These are phyloP conservation scores for Anagyrus pseudococci DNA, from an alignment of 2,888 invertebrate genomes.

Conservation along the genomic window DNA sequence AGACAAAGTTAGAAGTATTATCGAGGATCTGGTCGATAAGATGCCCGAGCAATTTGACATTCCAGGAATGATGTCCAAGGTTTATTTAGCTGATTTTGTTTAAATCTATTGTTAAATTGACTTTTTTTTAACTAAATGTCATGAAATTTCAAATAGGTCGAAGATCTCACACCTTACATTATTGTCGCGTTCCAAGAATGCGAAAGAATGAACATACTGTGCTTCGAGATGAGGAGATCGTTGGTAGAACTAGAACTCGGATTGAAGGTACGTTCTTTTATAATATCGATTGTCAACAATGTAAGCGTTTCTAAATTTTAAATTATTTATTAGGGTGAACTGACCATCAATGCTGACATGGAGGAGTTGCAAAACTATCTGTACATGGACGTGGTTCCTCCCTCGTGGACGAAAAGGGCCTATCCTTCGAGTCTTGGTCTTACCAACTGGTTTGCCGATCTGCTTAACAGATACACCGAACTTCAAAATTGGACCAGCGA, in stretches of 20 bases:
- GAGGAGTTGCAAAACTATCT: conserved; percentile 83
- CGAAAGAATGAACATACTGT: conserved; percentile 91
- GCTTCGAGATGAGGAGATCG: conserved; percentile 80
- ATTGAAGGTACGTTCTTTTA: conserved; percentile 70
- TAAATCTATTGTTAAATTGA: not conserved
- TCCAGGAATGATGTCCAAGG: conserved; percentile 81
- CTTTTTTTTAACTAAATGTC: not conserved
- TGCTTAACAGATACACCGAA: conserved; percentile 79
- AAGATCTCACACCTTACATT: conserved; percentile 89
- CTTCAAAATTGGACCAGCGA: conserved; percentile 89
- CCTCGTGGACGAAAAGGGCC: conserved; percentile 82
- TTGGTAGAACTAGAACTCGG: conserved; percentile 87
- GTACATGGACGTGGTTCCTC: conserved; percentile 91
- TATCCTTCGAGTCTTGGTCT: conserved; percentile 88
- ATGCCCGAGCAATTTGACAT: conserved; percentile 90
- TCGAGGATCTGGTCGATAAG: conserved; percentile 89
- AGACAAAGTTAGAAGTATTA: conserved; percentile 70
- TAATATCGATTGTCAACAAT: not conserved
- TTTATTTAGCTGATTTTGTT: conserved; percentile 31
- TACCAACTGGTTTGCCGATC: conserved; percentile 87
- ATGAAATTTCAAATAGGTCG: conserved; percentile 62
- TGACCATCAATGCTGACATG: conserved; percentile 93
- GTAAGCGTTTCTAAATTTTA: not conserved
- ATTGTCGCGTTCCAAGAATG: conserved; percentile 94
- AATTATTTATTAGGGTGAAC: conserved; percentile 73